Base-by-base conservation (phyloP, 2,113 vertebrate species). In the Psittacara wagleri region DNA sequence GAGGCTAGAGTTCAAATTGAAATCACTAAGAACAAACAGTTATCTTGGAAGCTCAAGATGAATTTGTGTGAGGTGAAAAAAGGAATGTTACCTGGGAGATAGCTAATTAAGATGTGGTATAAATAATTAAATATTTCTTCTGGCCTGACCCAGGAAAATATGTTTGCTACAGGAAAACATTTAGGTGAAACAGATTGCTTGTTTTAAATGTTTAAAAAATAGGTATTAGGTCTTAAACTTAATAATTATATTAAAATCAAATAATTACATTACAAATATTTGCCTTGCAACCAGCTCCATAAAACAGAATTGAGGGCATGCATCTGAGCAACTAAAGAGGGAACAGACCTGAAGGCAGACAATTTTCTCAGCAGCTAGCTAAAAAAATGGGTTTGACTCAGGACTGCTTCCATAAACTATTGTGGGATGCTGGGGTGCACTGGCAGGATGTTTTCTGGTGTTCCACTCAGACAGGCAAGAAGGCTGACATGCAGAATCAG, bases 351-450 rank as follows among this genome's bases (percentile, higher is more conserved):
- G 54, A 66, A 9, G 0, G 1, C 5, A 48, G 13, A 3, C 11
- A 44, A 41, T 48, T 24, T 19, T 76, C 33, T 83, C 25, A 41
- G n/a, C 31, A 70, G 3, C 17, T 46, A 57, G 41, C 9, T 66
- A 11, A 52, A 18, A 41, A 35, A 67, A 59, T 20, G n/a, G 16
- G 3, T 10, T 75, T 87, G n/a, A 27, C 17, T 48, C 37, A 24
- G 35, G 22, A 15, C 9, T 43, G 48, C 35, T 68, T 68, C 61
- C 44, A 63, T 33, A 61, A 51, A 33, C 9, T 44, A 1, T 2
- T 1, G 0, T 11, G 39, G 11, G 19, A 59, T 1, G 5, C 7
- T 0, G 3, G 5, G 11, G 12, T 51, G 19, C 12, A 2, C 3
- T 17, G 44, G 22, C 10, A 10, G 3, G 6, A 11, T 9, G 5